phyloP scores from a whole-genome alignment of 2,113 vertebrate species.

The Cromileptes altivelis region DNA sequence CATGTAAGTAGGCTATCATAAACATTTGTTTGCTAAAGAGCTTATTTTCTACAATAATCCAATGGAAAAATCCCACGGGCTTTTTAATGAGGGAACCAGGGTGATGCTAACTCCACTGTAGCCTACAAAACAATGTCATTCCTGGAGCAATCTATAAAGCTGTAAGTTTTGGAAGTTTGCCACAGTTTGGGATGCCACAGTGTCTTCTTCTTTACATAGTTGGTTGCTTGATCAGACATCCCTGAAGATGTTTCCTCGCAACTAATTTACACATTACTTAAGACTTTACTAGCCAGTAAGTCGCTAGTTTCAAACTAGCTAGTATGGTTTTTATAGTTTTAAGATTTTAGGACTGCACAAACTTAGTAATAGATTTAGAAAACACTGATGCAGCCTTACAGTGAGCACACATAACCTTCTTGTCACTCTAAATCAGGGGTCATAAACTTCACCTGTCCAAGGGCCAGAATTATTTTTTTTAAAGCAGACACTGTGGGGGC shows the following conservation, averaged over 20 bases:
- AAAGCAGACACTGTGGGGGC: no score
- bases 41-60: no score
- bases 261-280: background rate
- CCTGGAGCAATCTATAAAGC: no score
- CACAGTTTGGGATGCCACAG: background rate
- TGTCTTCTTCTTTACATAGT: background rate
- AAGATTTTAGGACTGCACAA: background rate
- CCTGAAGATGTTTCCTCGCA: background rate
- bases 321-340: background rate
- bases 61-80: no score
- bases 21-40: no score
- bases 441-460: no score
- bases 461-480: no score
- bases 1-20: no score
- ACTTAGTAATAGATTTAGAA: background rate
- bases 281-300: background rate
- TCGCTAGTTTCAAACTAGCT: background rate
- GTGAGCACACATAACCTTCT: background rate
- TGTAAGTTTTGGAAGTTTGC: no score
- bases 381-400: background rate
- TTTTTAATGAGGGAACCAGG: no score
- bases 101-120: no score
- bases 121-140: no score
- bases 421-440: background rate
- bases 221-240: background rate